Evolutionary conservation across 2,888 invertebrate genomes (phyloP).

Genomic region (Deilephila porcellus): DNA sequence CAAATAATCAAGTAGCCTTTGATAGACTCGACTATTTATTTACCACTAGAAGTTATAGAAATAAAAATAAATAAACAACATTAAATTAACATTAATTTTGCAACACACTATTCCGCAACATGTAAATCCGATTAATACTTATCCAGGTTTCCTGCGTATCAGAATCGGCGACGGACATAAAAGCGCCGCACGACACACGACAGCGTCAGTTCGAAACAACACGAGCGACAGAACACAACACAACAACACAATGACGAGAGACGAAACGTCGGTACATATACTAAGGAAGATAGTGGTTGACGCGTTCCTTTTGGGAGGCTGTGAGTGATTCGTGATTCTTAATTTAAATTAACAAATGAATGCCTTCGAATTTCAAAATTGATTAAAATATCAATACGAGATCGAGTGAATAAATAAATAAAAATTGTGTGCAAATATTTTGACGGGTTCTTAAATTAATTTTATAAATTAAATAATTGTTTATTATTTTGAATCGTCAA

Average conservation of each 20-base stretch:
- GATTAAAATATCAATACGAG: too few species aligned
- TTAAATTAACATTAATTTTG: background rate
- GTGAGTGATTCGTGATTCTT: conserved; percentile 55
- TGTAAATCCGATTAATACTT: background rate
- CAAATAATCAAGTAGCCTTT: too few species aligned
- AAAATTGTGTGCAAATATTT: too few species aligned
- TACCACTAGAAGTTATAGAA: too few species aligned
- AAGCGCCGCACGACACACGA: background rate
- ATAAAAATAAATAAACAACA: too few species aligned
- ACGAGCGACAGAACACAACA: background rate
- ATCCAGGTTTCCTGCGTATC: background rate
- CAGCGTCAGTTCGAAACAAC: background rate
- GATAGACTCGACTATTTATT: too few species aligned
- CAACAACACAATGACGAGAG: conserved; percentile 49
- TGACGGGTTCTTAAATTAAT: too few species aligned
- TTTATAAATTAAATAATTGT: too few species aligned
- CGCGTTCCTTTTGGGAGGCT: conserved; percentile 58
- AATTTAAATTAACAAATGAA: too few species aligned
- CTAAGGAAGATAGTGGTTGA: conserved; percentile 68
- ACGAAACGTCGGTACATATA: conserved; percentile 56
- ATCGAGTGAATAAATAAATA: too few species aligned
- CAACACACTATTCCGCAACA: background rate
- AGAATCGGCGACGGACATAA: background rate
- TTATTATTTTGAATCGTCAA: too few species aligned
- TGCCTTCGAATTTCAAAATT: too few species aligned